Percentiles rank a stretch among this genome's conserved stretches.
phyloP scores from a whole-genome alignment of 2,888 invertebrate genomes.

The Pogonocherus hispidulus region DNA sequence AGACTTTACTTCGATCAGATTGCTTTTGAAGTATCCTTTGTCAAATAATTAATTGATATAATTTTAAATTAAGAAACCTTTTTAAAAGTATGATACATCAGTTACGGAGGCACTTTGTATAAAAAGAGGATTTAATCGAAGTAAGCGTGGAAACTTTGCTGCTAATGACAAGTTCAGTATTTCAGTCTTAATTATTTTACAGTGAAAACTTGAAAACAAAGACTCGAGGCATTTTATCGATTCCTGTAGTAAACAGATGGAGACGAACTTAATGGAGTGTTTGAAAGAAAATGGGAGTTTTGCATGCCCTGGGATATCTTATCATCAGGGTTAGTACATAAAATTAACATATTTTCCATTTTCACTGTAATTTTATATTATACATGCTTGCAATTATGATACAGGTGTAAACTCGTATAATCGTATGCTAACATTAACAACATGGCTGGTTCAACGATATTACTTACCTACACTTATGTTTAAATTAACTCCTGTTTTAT shows the following conservation, averaged over 20 bases:
- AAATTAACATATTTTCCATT: slow-evolving; percentile 7
- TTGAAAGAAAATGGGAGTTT: not conserved
- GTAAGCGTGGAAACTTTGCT: too few relatives aligned
- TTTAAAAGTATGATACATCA: too few relatives aligned
- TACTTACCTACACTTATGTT: not conserved
- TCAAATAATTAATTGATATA: too few relatives aligned
- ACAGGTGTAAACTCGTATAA: not conserved
- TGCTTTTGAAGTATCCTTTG: too few relatives aligned
- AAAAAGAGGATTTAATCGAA: too few relatives aligned
- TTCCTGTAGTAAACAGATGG: not conserved
- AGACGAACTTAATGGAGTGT: not conserved
- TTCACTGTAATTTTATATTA: not conserved
- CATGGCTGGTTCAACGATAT: too few relatives aligned
- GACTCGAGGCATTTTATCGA: not conserved
- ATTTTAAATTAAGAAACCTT: too few relatives aligned
- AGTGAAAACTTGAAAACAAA: not conserved
- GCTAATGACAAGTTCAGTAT: not conserved
- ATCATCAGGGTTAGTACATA: not conserved
- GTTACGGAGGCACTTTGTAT: too few relatives aligned
- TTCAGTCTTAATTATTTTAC: not conserved
- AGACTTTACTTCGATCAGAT: too few relatives aligned
- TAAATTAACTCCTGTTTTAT: not conserved
- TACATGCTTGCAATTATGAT: not conserved
- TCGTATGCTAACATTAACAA: not conserved
- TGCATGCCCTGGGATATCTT: not conserved